Evolutionary conservation across 2,888 invertebrate species (phyloP), one percentile per base, ranked within the genome.

Genomic region (Macroteleia sp.): DNA sequence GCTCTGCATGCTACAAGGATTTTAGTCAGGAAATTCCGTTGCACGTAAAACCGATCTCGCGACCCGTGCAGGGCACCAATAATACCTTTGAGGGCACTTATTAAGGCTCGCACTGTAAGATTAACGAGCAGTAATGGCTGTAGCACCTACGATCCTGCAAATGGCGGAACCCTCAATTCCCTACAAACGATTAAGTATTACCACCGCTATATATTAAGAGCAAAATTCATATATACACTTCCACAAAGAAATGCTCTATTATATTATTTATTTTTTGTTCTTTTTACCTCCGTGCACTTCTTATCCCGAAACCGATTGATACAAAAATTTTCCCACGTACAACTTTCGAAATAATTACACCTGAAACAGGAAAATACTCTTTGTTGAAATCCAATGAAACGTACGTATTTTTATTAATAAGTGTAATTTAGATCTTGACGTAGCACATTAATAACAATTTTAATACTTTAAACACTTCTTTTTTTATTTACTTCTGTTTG

Each of bases 61-160:
- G 79, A 79, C 75, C 75, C 46, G 66, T 57, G 14, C 67, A 62
- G 75, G 67, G 79, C 75, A 76, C 75, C 79, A 79, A 79, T 79
- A 75, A 79, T 79, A 81, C 77, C 80, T 80, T 79, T 71, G 81
- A 81, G 82, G 82, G 83, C 84, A 82, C 85, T 85, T 85, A 84
- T 85, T 84, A 84, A 84, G 83, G 83, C 81, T 79, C 80, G 82
- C 83, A 77, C 75, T 81, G 82, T 54, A 85, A 85, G 85, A 85
- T 85, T 84, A 85, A 85, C 85, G 85, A 84, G 85, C 83, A 77
- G 81, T 83, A 85, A 85, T 84, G 83, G 83, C 83, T 81, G 81
- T 83, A 82, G 84, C 83, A 83, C 84, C 83, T 81, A 84, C 82
- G 79, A 79, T 79, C 70, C 71, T 71, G 73, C 64, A 78, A 73